A percentile compares a stretch with the other conserved stretches of the same genome.
Evolutionary conservation across 2,113 vertebrate species (phyloP).

Genomic region (Crotalus tigris): DNA sequence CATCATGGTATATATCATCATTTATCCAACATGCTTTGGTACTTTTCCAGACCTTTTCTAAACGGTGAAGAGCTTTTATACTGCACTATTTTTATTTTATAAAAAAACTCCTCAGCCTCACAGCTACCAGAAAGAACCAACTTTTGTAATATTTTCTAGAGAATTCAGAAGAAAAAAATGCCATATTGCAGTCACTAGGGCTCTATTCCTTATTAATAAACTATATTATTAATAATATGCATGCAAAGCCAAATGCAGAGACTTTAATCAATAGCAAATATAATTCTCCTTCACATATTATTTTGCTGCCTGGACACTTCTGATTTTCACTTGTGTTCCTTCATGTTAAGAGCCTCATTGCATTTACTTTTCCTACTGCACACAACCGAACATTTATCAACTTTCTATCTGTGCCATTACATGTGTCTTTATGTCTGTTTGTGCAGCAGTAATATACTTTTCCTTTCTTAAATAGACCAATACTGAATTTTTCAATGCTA

Average conservation of each 20-base stretch:
- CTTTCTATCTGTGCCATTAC: not conserved
- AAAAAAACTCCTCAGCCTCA: not conserved
- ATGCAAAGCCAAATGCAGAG: not conserved
- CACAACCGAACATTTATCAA: not conserved
- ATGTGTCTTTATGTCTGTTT: not conserved
- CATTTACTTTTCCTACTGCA: not conserved
- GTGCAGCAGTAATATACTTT: not conserved
- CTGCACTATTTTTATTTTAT: not conserved
- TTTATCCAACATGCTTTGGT: not conserved
- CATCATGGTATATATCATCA: not conserved
- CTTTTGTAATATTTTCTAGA: not conserved
- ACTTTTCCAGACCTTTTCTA: not conserved
- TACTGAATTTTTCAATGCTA: not conserved
- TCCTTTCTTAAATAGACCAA: not conserved
- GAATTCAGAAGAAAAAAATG: not conserved
- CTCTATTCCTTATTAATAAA: not conserved
- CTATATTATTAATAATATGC: not conserved
- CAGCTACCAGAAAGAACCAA: not conserved
- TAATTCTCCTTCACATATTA: not conserved
- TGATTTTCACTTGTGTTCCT: not conserved
- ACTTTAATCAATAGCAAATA: not conserved
- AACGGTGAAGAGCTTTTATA: not conserved
- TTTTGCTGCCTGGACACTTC: not conserved
- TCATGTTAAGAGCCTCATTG: not conserved
- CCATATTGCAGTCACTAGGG: not conserved